These are phyloP conservation scores for Oscheius sp. DNA, from an alignment of 2,888 invertebrate genomes.

Conservation along the genomic window DNA sequence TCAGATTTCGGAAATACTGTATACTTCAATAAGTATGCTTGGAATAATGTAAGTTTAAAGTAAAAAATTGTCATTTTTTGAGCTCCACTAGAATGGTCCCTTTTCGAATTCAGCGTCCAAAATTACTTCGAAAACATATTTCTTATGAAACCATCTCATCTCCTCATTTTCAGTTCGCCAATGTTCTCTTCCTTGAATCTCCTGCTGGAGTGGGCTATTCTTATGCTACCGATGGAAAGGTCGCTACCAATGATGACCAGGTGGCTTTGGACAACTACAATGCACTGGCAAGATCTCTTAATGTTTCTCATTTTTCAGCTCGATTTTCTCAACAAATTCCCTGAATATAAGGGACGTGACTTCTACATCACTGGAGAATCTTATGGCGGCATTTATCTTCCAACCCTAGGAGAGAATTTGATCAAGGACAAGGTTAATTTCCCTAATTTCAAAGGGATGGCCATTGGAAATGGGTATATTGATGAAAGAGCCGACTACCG, in stretches of 20 bases:
- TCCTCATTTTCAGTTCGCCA: conserved; percentile 72
- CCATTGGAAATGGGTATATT: conserved; percentile 73
- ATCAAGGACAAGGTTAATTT: conserved; percentile 48
- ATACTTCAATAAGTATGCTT: conserved; percentile 58
- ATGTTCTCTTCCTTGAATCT: conserved; percentile 74
- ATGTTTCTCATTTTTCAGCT: conserved; percentile 45
- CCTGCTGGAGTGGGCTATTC: conserved; percentile 75
- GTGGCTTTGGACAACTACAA: conserved; percentile 72
- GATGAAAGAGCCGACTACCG: conserved; percentile 65
- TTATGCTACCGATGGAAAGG: conserved; percentile 71
- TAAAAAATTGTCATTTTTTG: too few relatives aligned
- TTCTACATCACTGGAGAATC: conserved; percentile 72
- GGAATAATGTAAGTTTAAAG: conserved; percentile 65
- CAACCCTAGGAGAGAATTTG: conserved; percentile 57
- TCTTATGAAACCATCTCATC: neutral
- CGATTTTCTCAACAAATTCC: conserved; percentile 73
- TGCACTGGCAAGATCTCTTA: conserved; percentile 63
- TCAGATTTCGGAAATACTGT: conserved; percentile 55
- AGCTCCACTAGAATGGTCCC: too few relatives aligned
- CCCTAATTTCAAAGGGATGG: conserved; percentile 71
- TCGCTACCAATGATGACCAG: conserved; percentile 68
- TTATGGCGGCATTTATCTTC: conserved; percentile 74
- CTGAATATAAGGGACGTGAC: conserved; percentile 71
- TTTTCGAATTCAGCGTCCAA: neutral
- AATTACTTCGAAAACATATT: neutral